phyloP scores from a whole-genome alignment of 2,113 vertebrate genomes.

The Acanthochromis polyacanthus region DNA sequence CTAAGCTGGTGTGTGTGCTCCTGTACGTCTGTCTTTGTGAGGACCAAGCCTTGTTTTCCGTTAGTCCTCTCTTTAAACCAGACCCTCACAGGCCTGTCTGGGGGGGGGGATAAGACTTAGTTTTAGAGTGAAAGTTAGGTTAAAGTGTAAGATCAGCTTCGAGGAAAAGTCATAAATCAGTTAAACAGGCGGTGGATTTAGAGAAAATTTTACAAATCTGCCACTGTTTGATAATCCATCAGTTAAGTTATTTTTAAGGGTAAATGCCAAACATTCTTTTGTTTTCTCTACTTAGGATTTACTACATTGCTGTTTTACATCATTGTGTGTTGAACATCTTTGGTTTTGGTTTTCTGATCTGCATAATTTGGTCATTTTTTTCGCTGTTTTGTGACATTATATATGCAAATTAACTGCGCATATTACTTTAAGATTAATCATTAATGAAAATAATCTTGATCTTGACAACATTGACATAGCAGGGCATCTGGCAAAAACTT shows the following conservation, averaged over 20 bases:
- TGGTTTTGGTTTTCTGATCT: not conserved
- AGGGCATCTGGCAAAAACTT: not conserved
- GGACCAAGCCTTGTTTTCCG: conserved; percentile 26
- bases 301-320: not conserved
- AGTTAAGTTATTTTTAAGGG: not conserved
- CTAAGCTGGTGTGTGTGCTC: conserved; percentile 1
- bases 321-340: not conserved
- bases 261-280: not conserved
- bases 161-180: not conserved
- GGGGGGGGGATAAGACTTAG: not conserved
- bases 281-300: not conserved
- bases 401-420: not conserved
- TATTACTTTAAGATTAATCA: not conserved
- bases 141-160: not conserved
- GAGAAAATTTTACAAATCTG: not conserved
- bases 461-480: not conserved
- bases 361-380: not conserved
- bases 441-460: not conserved
- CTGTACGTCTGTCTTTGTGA: not conserved
- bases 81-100: not conserved
- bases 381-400: not conserved
- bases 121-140: not conserved
- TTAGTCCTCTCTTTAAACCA: not conserved
- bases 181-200: too few relatives aligned
- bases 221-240: not conserved